Percentiles rank a stretch among this genome's conserved stretches.
Evolutionary conservation across 2,113 vertebrate species (phyloP).

Genomic region (Otocyon megalotis): DNA sequence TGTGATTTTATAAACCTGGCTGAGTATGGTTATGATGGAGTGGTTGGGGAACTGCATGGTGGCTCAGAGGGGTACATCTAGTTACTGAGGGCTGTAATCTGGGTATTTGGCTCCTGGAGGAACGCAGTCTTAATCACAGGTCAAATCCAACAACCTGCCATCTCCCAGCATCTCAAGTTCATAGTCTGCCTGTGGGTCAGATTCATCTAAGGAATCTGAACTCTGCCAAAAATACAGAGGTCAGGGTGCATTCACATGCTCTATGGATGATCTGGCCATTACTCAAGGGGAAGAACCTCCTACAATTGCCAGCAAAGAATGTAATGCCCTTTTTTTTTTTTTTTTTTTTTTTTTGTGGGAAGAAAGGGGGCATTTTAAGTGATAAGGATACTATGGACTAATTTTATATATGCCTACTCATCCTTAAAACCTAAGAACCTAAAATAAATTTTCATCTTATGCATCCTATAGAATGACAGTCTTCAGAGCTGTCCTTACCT

Average conservation of each 20-base stretch:
- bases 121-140: background rate
- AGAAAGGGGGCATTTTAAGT: background rate
- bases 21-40: background rate
- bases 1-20: background rate
- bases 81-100: accelerated
- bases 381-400: too few species aligned
- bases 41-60: accelerated
- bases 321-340: background rate
- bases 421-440: background rate
- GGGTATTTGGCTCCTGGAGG: background rate
- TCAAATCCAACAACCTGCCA: background rate
- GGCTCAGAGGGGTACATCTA: background rate
- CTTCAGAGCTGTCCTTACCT: background rate
- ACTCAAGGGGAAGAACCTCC: accelerated
- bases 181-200: background rate
- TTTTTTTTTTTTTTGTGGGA: background rate
- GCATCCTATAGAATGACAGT: background rate
- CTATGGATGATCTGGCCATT: accelerated
- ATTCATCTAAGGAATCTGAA: too few species aligned
- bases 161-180: background rate
- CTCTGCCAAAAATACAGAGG: background rate
- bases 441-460: background rate
- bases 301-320: background rate
- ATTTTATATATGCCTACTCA: accelerated
- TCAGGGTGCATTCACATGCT: background rate